These are phyloP conservation scores for Gnathonemus longibarbis DNA, from an alignment of 2,113 vertebrate species.

Conservation along the genomic window DNA sequence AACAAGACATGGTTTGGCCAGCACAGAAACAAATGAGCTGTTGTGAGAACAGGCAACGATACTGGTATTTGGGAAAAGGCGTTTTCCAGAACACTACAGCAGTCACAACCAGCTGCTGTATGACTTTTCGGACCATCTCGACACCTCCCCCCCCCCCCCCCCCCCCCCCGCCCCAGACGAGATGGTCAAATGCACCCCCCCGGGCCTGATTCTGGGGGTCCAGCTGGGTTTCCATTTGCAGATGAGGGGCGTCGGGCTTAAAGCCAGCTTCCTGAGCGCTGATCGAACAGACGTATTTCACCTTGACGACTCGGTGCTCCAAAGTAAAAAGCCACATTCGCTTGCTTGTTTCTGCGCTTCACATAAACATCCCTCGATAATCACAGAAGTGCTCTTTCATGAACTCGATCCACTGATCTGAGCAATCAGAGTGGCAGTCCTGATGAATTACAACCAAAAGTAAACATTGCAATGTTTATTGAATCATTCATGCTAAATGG, in stretches of 20 bases:
- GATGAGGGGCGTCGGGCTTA: not conserved
- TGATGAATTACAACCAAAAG: conserved; percentile 14
- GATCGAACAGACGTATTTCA: not conserved
- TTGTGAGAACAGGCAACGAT: not conserved
- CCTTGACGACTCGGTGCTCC: not conserved
- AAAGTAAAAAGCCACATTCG: not conserved
- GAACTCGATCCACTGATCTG: not conserved
- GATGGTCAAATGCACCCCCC: not conserved
- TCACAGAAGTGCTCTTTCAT: not conserved
- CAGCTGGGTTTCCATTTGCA: not conserved
- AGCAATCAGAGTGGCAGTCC: conserved; percentile 8
- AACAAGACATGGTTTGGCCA: conserved; percentile 9
- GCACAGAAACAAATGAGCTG: not conserved
- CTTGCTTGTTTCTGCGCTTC: not conserved
- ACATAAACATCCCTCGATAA: not conserved
- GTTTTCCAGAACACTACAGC: not conserved
- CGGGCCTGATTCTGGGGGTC: not conserved
- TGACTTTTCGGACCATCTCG: not conserved
- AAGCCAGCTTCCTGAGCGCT: conserved; percentile 9
- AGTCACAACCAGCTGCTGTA: not conserved
- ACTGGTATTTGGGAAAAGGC: not conserved
- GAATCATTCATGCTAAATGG: conserved; percentile 15
- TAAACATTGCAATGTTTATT: conserved; percentile 13
- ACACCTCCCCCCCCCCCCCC: too few species aligned
- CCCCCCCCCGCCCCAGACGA: not conserved